These are phyloP conservation scores for Elegia similella DNA, from an alignment of 2,888 invertebrate genomes.

Conservation along the genomic window DNA sequence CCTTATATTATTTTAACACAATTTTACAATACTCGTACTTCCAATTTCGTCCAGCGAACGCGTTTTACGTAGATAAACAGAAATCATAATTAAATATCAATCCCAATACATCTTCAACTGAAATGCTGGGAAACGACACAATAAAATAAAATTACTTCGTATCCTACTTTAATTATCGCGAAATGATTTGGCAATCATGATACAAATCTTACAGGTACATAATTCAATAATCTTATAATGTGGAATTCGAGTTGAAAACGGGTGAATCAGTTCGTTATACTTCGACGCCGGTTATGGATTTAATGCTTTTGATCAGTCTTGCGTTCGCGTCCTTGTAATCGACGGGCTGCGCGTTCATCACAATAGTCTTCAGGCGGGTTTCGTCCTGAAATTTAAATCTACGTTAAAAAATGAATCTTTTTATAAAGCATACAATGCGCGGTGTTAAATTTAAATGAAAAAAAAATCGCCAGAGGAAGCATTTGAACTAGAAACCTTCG, in stretches of 20 bases:
- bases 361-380: slow-evolving; percentile 88
- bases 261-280: slow-evolving; percentile 38
- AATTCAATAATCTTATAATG: background rate
- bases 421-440: too few species aligned
- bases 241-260: background rate
- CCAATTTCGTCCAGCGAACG: slow-evolving; percentile 18
- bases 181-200: background rate
- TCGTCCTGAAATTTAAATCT: slow-evolving; percentile 85
- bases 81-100: background rate
- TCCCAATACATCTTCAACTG: background rate
- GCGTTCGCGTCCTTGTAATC: slow-evolving; percentile 90
- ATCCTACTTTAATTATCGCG: background rate
- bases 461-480: too few species aligned
- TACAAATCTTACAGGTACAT: background rate
- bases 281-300: slow-evolving; percentile 82
- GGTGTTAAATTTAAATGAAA: too few species aligned
- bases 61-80: background rate
- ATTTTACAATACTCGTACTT: slow-evolving; percentile 8
- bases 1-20: slow-evolving; percentile 10
- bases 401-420: too few species aligned
- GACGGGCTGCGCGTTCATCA: slow-evolving; percentile 85
- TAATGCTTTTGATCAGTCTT: slow-evolving; percentile 86
- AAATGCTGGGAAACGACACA: background rate
- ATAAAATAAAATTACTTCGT: background rate
- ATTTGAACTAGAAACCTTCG: too few species aligned